Evolutionary conservation across 1,140 invertebrate species (phyloP), one percentile per base, ranked within the genome.

Genomic region (Conopomorpha cramerella): DNA sequence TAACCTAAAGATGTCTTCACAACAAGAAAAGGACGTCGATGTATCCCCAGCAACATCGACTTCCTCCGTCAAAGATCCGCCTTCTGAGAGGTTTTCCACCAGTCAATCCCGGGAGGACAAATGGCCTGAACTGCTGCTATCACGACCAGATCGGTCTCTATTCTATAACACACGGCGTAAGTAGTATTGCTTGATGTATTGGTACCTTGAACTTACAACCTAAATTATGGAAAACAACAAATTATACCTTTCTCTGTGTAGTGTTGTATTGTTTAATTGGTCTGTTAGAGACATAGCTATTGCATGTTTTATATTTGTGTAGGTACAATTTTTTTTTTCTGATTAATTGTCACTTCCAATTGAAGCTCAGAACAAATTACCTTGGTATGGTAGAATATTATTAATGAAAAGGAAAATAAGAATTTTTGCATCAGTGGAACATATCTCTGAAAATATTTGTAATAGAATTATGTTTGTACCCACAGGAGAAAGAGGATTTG

Each of bases 81-180:
- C 54, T 8, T 39, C 60, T 27, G 64, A 68, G 18, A 49, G 64
- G 53, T 63, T 66, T 15, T 64, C 68, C 13, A 67, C 68, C 16
- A 50, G 61, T 27, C 59, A 66, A 10, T 73, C 68, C 16, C 71
- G 47, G 39, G 62, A 63, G 32, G 68, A 73, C 39, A 71, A 61
- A 65, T 74, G 68, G 70, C 70, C 70, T 46, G 70, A 74, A 52
- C 52, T 74, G 30, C 52, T 74, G 39, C 36, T 74, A 43, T 68
- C 66, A 16, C 56, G 49, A 40, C 68, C 68, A 3, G 54, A 71
- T 26, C 68, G 63, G 36, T 68, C 68, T 1, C 70, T 62, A 34
- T 71, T 52, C 45, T 71, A 55, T 43, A 63, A 45, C 39, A 49
- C 58, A 30, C 71, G 67, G 51, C 46, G 68, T 71, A 60, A 71